Evolutionary conservation across 2,113 vertebrate genomes (phyloP), one percentile per base, ranked within the genome.

Genomic region (Megaptera novaeangliae): DNA sequence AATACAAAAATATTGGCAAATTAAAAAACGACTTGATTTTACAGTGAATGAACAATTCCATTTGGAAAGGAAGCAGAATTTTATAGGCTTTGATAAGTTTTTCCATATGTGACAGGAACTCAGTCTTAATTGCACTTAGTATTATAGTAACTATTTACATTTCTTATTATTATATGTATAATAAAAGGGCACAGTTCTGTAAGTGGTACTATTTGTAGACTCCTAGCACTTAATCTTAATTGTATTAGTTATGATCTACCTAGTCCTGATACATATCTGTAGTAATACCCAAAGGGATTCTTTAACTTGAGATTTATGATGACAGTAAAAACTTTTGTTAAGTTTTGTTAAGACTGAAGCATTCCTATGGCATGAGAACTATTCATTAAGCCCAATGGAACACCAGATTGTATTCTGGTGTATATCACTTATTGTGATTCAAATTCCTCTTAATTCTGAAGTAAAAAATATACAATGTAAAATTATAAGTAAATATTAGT

Each of bases 351-450:
- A 57, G 44, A n/a, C n/a, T 34, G 15, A 83, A 29, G 23, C 57
- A 41, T 94, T 96, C 66, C 15, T 46, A 4, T 49, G 36, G 14
- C 20, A 9, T 75, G 55, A 83, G 49, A 89, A 81, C 14, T n/a
- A 7, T 71, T 14, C 55, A 11, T 75, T 89, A 92, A 95, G 6
- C 18, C 29, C 39, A 63, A 6, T 34, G 7, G 13, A 71, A 74
- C 36, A 81, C 27, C 31, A 66, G 36, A 39, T 9, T 75, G 3
- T 75, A 44, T 52, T 94, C 34, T 71, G 21, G 17, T 6, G 36
- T 12, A 82, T 39, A 49, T 39, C 15, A 68, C 88, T 95, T 78
- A 88, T 95, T 96, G 93, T 83, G 6, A 95, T 80, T 92, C 27
- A 18, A 57, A 87, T 61, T 15, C 46, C 12, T 3, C 1, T 11